A percentile compares a stretch with the other conserved stretches of the same genome.
These are phyloP conservation scores for Masticophis lateralis DNA, from an alignment of 2,797 vertebrate species.

Conservation along the genomic window DNA sequence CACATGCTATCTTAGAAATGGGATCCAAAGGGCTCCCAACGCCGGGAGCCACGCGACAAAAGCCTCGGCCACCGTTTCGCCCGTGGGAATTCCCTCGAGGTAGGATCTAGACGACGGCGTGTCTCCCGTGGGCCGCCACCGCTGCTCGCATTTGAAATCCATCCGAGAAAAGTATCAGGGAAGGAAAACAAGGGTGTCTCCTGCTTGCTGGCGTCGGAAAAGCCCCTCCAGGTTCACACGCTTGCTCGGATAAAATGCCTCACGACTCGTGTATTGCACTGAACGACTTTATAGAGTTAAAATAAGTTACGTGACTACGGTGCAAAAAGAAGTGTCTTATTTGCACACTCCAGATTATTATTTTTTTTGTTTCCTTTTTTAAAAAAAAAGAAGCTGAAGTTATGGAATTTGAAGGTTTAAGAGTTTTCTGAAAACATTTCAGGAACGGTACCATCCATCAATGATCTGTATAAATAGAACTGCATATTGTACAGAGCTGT, in stretches of 20 bases:
- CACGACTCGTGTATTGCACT: constrained; percentile 75
- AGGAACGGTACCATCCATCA: constrained; percentile 66
- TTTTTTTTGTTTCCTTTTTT: neutral
- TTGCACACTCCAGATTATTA: constrained; percentile 67
- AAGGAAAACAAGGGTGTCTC: neutral
- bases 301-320: constrained; percentile 79
- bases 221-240: constrained; percentile 15
- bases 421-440: constrained; percentile 66
- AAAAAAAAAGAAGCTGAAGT: constrained; percentile 52
- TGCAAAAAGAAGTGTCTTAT: constrained; percentile 68
- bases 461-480: constrained; percentile 75
- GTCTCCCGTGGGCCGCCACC: neutral
- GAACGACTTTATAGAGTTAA: constrained; percentile 71
- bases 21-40: constrained; percentile 12
- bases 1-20: constrained; percentile 71
- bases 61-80: neutral
- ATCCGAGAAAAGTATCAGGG: neutral
- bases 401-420: constrained; percentile 68
- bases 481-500: constrained; percentile 79
- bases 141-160: neutral
- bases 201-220: neutral
- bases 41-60: neutral
- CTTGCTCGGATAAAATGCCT: constrained; percentile 69
- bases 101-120: neutral
- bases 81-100: neutral